Base-by-base conservation (phyloP, 1,140 invertebrate species). In the Danaus melanippus region DNA sequence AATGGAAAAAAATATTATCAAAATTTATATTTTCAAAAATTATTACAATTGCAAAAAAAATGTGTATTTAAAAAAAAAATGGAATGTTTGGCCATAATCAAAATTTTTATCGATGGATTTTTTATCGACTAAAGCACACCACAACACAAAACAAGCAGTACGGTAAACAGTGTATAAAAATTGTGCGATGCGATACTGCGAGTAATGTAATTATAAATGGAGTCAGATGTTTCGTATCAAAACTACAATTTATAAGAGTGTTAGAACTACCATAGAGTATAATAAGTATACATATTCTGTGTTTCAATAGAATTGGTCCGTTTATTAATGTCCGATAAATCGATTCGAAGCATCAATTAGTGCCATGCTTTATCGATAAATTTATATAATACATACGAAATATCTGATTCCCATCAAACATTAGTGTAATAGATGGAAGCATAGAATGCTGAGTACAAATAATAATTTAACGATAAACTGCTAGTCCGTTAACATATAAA, bases 1-100 rank as follows among this genome's bases (percentile, higher is more conserved):
- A 82, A 85, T 62, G 55, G 69, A 62, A 82, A 84, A 79, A 83
- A 83, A 84, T 84, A 86, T 84, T 86, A 86, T 83, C 84, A 84
- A 86, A 86, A 86, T 86, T 86, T 86, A 84, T 86, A 86, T 86
- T 86, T 86, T 86, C 81, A 84, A 86, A 84, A 86, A 86, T 84
- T 82, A 86, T 83, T 86, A 84, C 81, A 83, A 86, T 69, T 83
- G 79, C 80, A 86, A 84, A 84, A 32, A 32, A 32, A 83, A 83
- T n/a, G 70, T 71, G 73, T 75, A 76, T 83, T 80, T 84, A 80
- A 81, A 80, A 80, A 76, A 76, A 84, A 74, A 64, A 63, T 32
- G 80, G 81, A 72, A 80, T 71, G 83, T 86, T 86, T 78, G 83
- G 83, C 81, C 83, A 84, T 84, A 80, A 76, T 74, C 74, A 69